A percentile compares a stretch with the other conserved stretches of the same genome.
Conservation (phyloP, 2,113 vertebrate genomes). For the Oryzias celebensis region DNA sequence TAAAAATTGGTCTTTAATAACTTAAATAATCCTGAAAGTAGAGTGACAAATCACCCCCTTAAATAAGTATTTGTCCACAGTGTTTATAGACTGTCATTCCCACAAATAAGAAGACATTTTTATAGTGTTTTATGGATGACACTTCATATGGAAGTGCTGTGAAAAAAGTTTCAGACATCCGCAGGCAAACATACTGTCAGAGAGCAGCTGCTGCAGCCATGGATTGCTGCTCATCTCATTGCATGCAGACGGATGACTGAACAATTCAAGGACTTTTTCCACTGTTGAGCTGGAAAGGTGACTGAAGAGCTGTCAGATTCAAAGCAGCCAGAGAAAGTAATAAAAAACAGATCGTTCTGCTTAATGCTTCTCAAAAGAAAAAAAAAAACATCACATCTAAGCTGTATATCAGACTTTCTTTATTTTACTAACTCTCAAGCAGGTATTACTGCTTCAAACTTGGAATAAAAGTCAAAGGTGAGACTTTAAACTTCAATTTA, state of each 20-base stretch:
- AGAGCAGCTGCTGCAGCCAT: slow-evolving; percentile 64
- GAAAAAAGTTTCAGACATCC: slow-evolving; percentile 39
- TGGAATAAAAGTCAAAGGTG: too few relatives aligned
- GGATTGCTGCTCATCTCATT: slow-evolving; percentile 66
- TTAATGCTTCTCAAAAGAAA: background rate
- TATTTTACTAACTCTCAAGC: too few relatives aligned
- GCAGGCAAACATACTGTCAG: slow-evolving; percentile 35
- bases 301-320: slow-evolving; percentile 6
- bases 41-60: too few relatives aligned
- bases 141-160: slow-evolving; percentile 46
- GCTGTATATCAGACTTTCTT: too few relatives aligned
- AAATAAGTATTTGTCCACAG: too few relatives aligned
- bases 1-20: too few relatives aligned
- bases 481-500: too few relatives aligned
- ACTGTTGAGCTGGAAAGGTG: slow-evolving; percentile 14
- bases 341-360: background rate
- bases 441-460: too few relatives aligned
- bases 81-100: slow-evolving; percentile 11
- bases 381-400: background rate
- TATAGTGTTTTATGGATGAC: slow-evolving; percentile 33
- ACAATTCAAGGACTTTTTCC: slow-evolving; percentile 43
- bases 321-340: slow-evolving; percentile 3
- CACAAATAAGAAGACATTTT: slow-evolving; percentile 60
- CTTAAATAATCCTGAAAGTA: too few relatives aligned
- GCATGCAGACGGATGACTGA: slow-evolving; percentile 53